These are phyloP conservation scores for Leptinotarsa lineolata DNA, from an alignment of 1,140 invertebrate species.

Conservation along the genomic window DNA sequence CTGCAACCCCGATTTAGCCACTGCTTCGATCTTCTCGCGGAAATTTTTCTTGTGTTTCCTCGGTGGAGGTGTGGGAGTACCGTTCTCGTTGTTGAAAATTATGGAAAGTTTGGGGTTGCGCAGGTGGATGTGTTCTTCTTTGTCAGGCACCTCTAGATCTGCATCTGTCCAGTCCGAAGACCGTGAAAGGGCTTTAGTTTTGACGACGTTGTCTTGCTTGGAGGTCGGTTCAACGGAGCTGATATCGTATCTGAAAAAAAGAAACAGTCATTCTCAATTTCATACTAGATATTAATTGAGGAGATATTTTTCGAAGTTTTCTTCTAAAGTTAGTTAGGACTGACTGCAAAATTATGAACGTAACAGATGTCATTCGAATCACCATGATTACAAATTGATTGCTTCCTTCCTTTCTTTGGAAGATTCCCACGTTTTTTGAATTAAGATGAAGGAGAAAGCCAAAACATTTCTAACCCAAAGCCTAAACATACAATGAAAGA, in stretches of 20 bases:
- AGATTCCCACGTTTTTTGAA: too few species aligned
- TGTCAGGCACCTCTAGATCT: slow-evolving; percentile 59
- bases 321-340: too few species aligned
- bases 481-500: too few species aligned
- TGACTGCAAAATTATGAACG: too few species aligned
- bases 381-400: too few species aligned
- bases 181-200: slow-evolving; percentile 46
- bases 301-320: too few species aligned
- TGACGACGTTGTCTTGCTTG: slow-evolving; percentile 38
- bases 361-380: too few species aligned
- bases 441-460: too few species aligned
- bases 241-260: slow-evolving; percentile 43
- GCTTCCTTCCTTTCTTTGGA: too few species aligned
- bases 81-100: slow-evolving; percentile 55
- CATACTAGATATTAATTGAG: too few species aligned
- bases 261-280: neutral
- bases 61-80: slow-evolving; percentile 51
- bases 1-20: slow-evolving; percentile 49
- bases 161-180: slow-evolving; percentile 63
- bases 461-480: too few species aligned
- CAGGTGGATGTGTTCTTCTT: slow-evolving; percentile 47
- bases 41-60: slow-evolving; percentile 42
- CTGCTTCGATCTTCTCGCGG: slow-evolving; percentile 49
- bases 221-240: slow-evolving; percentile 27
- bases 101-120: slow-evolving; percentile 53